Conservation (phyloP, 2,888 invertebrate genomes). For the Acronicta aceris region DNA sequence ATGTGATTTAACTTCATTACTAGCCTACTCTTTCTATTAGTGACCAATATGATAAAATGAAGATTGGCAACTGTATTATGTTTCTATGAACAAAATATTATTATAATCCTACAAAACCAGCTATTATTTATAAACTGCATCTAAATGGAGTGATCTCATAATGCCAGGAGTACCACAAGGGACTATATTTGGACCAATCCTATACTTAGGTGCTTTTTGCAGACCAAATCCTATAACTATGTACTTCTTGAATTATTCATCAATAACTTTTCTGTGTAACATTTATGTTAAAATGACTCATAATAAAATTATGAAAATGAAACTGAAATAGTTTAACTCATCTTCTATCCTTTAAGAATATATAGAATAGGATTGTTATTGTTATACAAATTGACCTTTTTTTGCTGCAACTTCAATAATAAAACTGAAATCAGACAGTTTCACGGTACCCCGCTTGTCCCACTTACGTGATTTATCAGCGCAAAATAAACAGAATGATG, state of each 20-base stretch:
- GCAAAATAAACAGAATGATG: constrained; percentile 58
- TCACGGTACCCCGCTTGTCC: constrained; percentile 34
- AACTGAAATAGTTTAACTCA: too few species aligned
- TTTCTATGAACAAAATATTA: neutral
- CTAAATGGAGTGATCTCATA: too few species aligned
- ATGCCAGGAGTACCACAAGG: neutral
- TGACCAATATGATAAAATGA: neutral
- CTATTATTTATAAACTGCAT: too few species aligned
- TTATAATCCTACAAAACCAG: too few species aligned
- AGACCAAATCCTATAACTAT: too few species aligned
- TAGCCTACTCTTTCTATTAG: neutral
- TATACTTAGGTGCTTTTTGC: neutral
- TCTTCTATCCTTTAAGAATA: too few species aligned
- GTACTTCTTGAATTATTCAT: too few species aligned
- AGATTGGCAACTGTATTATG: too few species aligned
- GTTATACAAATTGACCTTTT: neutral
- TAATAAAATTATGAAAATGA: too few species aligned
- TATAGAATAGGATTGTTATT: neutral
- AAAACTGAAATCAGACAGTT: constrained; percentile 21
- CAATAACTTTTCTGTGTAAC: too few species aligned
- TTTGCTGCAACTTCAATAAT: constrained; percentile 18
- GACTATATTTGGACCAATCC: neutral
- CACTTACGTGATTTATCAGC: constrained; percentile 39
- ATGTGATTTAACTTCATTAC: neutral
- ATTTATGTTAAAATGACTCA: too few species aligned